Base-by-base conservation (phyloP, 2,113 vertebrate species). In the Tenrec ecaudatus region DNA sequence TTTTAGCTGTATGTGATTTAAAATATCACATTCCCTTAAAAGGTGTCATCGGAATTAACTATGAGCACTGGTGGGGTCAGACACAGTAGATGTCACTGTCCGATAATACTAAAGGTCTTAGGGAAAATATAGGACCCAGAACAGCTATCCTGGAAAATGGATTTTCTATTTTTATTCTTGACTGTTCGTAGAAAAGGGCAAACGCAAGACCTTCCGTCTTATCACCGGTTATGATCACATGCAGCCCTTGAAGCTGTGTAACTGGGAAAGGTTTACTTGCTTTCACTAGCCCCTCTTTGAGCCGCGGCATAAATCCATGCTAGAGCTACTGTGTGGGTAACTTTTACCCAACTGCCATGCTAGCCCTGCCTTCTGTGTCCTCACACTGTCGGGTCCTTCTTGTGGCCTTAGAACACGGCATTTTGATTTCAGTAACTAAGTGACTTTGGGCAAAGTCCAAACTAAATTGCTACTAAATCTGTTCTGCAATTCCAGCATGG, bases 341-440 rank as follows among this genome's bases (percentile, higher is more conserved):
- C 36, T 53, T 62, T 89, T 38, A 43, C 43, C 75, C 69, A 27
- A 27, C 19, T 19, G n/a, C 43, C 25, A 17, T 27, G 20, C 22
- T 25, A 3, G 4, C 38, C 23, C 38, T 82, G n/a, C 27, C 16
- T 75, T 80, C 77, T 31, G 14, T 76, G 20, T 36, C 19, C 83
- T 68, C n/a, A 90, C 47, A 86, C 6, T 20, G 60, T 82, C 17
- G 60, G 53, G 14, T 86, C 36, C 73, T 53, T 22, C 79, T 2
- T 75, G 29, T 38, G 53, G 53, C 43, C 82, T 89, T 92, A 75
- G 78, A 84, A 84, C 22, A 29, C 0, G 5, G 40, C 71, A 77
- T 94, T 94, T 95, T 12, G 75, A 71, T 94, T 93, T 94, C 23
- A 82, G 47, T 47, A 19, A 38, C 82, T 89, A 58, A 88, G 53